Evolutionary conservation across 2,888 invertebrate genomes (phyloP).

Genomic region (Arctia plantaginis): DNA sequence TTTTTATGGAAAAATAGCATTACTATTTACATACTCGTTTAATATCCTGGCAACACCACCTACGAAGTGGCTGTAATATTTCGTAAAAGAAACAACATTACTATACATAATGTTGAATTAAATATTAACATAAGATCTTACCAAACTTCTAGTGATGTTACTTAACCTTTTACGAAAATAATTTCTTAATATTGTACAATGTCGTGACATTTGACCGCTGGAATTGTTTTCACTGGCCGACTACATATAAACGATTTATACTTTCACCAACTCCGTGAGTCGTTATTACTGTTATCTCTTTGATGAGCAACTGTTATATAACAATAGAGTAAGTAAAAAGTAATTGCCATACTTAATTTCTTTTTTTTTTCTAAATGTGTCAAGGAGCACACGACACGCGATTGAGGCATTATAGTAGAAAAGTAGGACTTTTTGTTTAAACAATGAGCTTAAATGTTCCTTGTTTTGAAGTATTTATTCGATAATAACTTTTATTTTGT

Average conservation of each 20-base stretch:
- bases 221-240: conserved; percentile 49
- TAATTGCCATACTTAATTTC: conserved; percentile 44
- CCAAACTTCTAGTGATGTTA: conserved; percentile 18
- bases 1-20: too few species aligned
- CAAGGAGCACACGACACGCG: conserved; percentile 41
- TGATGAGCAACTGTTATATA: conserved; percentile 45
- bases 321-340: conserved; percentile 51
- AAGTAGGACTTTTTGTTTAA: conserved; percentile 14
- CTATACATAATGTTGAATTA: conserved; percentile 9
- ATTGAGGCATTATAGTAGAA: conserved; percentile 19
- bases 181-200: conserved; percentile 24
- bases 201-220: conserved; percentile 47
- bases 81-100: not conserved
- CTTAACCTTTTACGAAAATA: conserved; percentile 17
- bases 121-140: conserved; percentile 11
- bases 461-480: not conserved
- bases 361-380: conserved; percentile 39
- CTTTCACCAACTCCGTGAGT: conserved; percentile 32
- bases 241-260: conserved; percentile 28
- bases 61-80: not conserved
- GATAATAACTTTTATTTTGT: not conserved
- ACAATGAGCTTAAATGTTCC: not conserved
- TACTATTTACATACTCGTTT: not conserved
- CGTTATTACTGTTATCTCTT: conserved; percentile 18
- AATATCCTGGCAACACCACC: not conserved